Percentiles rank a stretch among this genome's conserved stretches.
Conservation (phyloP, 2,113 vertebrate genomes). For the Lasiurus cinereus region DNA sequence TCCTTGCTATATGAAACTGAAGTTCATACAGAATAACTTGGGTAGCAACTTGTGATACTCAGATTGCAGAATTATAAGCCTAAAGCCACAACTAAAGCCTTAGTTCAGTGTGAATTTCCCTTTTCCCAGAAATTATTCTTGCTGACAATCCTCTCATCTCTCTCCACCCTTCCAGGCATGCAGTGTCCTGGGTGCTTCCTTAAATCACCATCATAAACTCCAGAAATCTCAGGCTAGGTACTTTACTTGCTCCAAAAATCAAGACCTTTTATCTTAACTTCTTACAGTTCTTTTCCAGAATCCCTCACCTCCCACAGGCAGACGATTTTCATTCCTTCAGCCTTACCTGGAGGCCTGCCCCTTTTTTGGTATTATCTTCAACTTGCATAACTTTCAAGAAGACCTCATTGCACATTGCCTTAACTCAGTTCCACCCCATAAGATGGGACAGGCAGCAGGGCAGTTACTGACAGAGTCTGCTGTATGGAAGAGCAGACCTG, state of each 20-base stretch:
- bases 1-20: not conserved
- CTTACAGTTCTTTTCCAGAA: not conserved
- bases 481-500: not conserved
- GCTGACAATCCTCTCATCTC: not conserved
- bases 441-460: not conserved
- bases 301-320: not conserved
- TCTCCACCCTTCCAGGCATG: not conserved
- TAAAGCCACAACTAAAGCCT: not conserved
- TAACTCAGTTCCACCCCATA: not conserved
- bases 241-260: not conserved
- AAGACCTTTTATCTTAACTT: not conserved
- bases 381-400: not conserved
- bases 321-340: not conserved
- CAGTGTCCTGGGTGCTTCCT: not conserved
- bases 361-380: conserved; percentile 27
- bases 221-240: not conserved
- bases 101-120: not conserved
- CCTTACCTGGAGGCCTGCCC: not conserved
- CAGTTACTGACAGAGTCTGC: not conserved
- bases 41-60: not conserved
- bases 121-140: conserved; percentile 1
- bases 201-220: not conserved
- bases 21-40: not conserved
- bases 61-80: not conserved
- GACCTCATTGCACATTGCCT: not conserved